Evolutionary conservation across 2,113 vertebrate species (phyloP).

Genomic region (Lamprologus sp.): DNA sequence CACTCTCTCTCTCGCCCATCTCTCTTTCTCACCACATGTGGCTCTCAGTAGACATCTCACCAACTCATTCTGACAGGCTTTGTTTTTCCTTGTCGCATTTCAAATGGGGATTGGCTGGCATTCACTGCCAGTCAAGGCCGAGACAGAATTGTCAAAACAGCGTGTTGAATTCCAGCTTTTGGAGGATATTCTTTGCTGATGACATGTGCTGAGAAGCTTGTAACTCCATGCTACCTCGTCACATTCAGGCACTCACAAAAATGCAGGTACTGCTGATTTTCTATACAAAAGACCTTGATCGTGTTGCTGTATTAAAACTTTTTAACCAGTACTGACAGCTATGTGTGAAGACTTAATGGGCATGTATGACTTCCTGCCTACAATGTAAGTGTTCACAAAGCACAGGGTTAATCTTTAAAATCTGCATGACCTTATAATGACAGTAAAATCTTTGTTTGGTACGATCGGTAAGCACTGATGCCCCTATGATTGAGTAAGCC

Average conservation of each 20-base stretch:
- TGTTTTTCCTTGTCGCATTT: slow-evolving; percentile 62
- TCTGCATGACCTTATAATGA: not conserved
- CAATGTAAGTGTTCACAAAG: not conserved
- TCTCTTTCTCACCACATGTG: slow-evolving; percentile 58
- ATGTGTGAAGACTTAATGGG: not conserved
- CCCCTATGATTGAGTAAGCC: not conserved
- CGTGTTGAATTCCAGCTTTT: slow-evolving; percentile 42
- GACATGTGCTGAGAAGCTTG: slow-evolving; percentile 42
- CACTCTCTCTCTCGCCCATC: not conserved
- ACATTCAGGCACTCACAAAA: not conserved
- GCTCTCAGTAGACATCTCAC: slow-evolving; percentile 54
- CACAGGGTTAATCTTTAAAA: not conserved
- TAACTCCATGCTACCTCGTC: not conserved
- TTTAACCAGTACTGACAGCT: not conserved
- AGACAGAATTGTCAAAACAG: slow-evolving; percentile 60
- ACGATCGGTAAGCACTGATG: not conserved
- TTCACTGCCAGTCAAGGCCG: slow-evolving; percentile 57
- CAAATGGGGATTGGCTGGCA: slow-evolving; percentile 59
- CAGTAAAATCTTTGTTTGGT: not conserved
- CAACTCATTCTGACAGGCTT: slow-evolving; percentile 62
- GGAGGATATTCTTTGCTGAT: slow-evolving; percentile 41
- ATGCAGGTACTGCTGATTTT: not conserved
- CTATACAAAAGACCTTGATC: not conserved
- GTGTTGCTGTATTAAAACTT: not conserved
- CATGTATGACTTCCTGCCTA: not conserved